Evolutionary conservation across 2,888 invertebrate species (phyloP).

Genomic region (Tuta absoluta): DNA sequence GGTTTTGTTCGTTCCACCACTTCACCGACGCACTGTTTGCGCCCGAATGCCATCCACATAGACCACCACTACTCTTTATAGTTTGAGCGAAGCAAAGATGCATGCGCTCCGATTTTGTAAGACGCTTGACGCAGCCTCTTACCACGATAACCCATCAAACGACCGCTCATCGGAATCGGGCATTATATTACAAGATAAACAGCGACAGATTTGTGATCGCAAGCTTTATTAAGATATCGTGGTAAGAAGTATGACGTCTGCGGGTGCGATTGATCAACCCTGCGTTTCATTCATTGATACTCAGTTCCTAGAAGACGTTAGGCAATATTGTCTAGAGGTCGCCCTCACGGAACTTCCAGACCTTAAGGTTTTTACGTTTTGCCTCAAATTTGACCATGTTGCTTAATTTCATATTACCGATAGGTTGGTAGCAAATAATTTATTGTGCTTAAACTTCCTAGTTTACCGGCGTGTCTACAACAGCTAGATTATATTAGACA

Average conservation of each 20-base stretch:
- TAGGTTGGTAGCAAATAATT: too few relatives aligned
- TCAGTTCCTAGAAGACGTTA: conserved; percentile 66
- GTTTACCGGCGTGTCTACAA: too few relatives aligned
- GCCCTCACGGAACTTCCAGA: conserved; percentile 59
- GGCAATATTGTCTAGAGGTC: conserved; percentile 72
- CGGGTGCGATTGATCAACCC: conserved; percentile 70
- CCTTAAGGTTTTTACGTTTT: conserved; percentile 19
- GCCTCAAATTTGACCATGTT: conserved; percentile 6
- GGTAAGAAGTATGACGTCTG: conserved; percentile 69
- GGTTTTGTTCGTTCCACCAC: conserved; percentile 59
- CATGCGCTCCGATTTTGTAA: conserved; percentile 76
- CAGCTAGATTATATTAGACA: too few relatives aligned
- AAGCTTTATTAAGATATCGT: conserved; percentile 38
- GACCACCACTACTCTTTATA: conserved; percentile 74
- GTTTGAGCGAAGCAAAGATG: conserved; percentile 76
- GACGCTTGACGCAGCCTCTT: conserved; percentile 66
- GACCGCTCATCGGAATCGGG: conserved; percentile 36
- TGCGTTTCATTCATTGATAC: conserved; percentile 68
- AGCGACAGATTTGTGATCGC: conserved; percentile 28
- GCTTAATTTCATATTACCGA: not conserved
- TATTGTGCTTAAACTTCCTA: too few relatives aligned
- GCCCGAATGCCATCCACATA: conserved; percentile 74
- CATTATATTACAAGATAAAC: conserved; percentile 25
- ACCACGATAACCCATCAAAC: conserved; percentile 51
- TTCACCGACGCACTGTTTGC: conserved; percentile 72